Evolutionary conservation across 53 echinoderm and acorn worm species (phyloP).

Genomic region (Mesocentrotus franciscanus): DNA sequence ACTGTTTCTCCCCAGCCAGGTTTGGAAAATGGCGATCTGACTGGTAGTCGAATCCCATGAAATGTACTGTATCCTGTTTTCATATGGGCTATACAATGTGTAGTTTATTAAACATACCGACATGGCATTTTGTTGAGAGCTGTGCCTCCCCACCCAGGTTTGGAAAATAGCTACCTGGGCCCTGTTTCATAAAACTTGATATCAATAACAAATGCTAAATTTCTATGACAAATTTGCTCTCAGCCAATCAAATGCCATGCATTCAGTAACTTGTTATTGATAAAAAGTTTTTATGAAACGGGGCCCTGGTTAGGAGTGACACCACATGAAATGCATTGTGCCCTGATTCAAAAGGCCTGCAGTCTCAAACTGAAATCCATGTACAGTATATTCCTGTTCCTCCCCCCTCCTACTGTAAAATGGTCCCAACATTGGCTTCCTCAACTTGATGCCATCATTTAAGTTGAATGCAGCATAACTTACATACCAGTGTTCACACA

Average conservation of each 20-base stretch:
- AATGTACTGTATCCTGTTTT: too few relatives aligned
- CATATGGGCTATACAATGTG: too few relatives aligned
- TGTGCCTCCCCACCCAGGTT: not conserved
- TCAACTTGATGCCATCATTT: not conserved
- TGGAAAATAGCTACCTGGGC: not conserved
- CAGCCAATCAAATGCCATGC: too few relatives aligned
- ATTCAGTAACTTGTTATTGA: too few relatives aligned
- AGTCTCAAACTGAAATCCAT: not conserved
- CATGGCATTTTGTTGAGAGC: not conserved
- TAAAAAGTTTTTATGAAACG: too few relatives aligned
- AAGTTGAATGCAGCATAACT: constrained; percentile 30
- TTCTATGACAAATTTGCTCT: too few relatives aligned
- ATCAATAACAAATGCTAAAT: too few relatives aligned
- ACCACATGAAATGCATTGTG: not conserved
- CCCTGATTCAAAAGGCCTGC: not conserved
- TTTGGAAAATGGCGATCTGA: constrained; percentile 5
- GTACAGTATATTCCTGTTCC: not conserved
- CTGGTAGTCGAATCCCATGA: too few relatives aligned
- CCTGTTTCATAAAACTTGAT: too few relatives aligned
- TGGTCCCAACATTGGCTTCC: not conserved
- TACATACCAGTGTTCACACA: constrained; percentile 45
- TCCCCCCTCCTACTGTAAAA: not conserved
- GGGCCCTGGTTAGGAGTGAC: too few relatives aligned
- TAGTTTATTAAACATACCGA: too few relatives aligned
- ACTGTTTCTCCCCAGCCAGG: not conserved